Evolutionary conservation across 1,140 invertebrate species (phyloP), one percentile per base, ranked within the genome.

Genomic region (Lepidurus couesii): DNA sequence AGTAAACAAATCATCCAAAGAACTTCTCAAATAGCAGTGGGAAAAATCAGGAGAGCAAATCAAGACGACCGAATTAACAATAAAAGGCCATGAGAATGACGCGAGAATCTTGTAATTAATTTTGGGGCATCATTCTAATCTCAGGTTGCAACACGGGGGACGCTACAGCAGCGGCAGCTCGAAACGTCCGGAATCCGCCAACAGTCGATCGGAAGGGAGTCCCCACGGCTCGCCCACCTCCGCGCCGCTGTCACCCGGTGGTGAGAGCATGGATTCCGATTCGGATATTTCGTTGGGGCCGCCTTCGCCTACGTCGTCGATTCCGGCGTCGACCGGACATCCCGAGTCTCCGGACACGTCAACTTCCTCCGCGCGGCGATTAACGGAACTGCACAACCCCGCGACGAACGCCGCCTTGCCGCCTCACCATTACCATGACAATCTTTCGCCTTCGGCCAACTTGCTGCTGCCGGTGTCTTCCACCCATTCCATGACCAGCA

Each of bases 271-370:
- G 42, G 74, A 74, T 11, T 73, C 65, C 65, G 73, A 79, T 34
- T 79, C 78, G 73, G 44, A 44, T 47, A 79, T 79, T 44, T 79
- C 78, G 9, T 42, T 79, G 16, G 78, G 78, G n/a, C 78, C 78
- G 42, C 78, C 78, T 8, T 79, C 78, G 11, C 78, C 42, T 75
- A n/a, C 74, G 42, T 24, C 74, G n/a, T 75, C 74, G 16, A 75
- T 42, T 42, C 74, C 74, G 42, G 74, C 74, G 7, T 75, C 74
- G 10, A 9, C 24, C 34, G 76, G 42, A 47, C 76, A 47, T 11
- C 42, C 76, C 44, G 65, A 77, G 9, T 34, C 76, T 24, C 44
- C 65, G 44, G 44, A 24, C 11, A 47, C 65, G 44, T 77, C 76
- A 42, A 65, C 7, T 65, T 77, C 8, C 76, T 77, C 21, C 65